These are phyloP conservation scores for Micromys minutus DNA, from an alignment of 2,113 vertebrate species.

Conservation along the genomic window DNA sequence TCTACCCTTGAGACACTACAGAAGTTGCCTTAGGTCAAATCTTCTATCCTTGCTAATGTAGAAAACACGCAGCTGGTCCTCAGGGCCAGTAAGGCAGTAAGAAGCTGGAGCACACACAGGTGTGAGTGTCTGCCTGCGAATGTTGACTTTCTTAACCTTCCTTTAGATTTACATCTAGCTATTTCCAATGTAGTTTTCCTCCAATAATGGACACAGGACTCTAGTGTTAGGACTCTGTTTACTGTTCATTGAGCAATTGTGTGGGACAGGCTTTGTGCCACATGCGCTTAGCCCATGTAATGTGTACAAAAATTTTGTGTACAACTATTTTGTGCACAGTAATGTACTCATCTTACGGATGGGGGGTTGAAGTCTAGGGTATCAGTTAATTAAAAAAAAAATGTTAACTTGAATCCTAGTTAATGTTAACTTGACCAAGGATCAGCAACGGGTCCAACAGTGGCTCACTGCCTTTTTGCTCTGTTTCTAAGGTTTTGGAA, in stretches of 20 bases:
- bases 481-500: conserved; percentile 56
- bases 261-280: background rate
- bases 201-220: background rate
- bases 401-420: background rate
- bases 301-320: background rate
- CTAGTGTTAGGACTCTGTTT: background rate
- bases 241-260: background rate
- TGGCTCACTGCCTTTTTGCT: background rate
- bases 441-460: background rate
- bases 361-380: background rate
- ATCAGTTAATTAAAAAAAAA: background rate
- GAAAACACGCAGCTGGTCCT: background rate
- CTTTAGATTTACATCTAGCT: background rate
- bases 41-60: background rate
- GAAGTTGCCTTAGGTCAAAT: background rate
- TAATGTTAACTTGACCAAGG: background rate
- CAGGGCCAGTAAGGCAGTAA: rapidly evolving
- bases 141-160: background rate
- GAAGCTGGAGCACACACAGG: background rate
- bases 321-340: background rate
- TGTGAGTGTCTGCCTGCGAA: background rate
- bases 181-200: conserved; percentile 30
- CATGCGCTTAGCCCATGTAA: background rate
- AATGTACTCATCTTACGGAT: background rate
- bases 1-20: background rate